Base-by-base conservation (phyloP, 2,797 vertebrate species). In the Stomatorhinus walkeri region DNA sequence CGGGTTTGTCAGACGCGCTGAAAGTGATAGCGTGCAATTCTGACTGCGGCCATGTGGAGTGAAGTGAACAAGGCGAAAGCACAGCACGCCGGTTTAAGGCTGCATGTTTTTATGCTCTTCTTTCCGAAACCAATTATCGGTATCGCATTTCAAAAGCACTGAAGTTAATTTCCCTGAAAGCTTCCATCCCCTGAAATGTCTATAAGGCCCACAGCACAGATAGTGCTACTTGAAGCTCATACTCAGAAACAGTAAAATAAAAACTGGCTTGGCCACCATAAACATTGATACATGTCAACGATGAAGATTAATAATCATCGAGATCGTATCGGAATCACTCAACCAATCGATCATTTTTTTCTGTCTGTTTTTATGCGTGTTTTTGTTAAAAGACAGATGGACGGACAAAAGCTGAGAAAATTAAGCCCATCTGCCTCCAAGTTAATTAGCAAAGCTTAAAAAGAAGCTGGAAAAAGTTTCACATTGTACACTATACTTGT, bases 141-240 rank as follows among this genome's bases (percentile, higher is more conserved):
- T 88, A 56, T 92, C 89, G 6, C 87, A 89, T 91, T 92, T 91
- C 32, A 90, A 91, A 91, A 86, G 90, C 87, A 91, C 32, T 90
- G 91, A 91, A 86, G 91, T 83, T 89, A 89, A 49, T n/a, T 89
- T 12, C 85, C 19, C 52, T 90, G 84, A 89, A 85, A 79, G 85
- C 84, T 83, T 76, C 16, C 4, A 87, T 51, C 85, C 48, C 32
- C 19, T 52, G 81, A 92, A 90, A 92, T 90, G 51, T 56, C 59
- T 91, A 79, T 2, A 76, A 84, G 86, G 76, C 19, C 28, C 51
- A 16, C 84, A 51, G 46, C 56, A 86, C 54, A 51, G 88, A 89
- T 76, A 87, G 1, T 48, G 49, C 51, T 84, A 40, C 68, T 54
- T 48, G n/a, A 89, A 59, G 16, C 16, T n/a, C n/a, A 54, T 68